A percentile compares a stretch with the other conserved stretches of the same genome.
phyloP scores from a whole-genome alignment of 2,888 invertebrate species.

The Philaethria dido region DNA sequence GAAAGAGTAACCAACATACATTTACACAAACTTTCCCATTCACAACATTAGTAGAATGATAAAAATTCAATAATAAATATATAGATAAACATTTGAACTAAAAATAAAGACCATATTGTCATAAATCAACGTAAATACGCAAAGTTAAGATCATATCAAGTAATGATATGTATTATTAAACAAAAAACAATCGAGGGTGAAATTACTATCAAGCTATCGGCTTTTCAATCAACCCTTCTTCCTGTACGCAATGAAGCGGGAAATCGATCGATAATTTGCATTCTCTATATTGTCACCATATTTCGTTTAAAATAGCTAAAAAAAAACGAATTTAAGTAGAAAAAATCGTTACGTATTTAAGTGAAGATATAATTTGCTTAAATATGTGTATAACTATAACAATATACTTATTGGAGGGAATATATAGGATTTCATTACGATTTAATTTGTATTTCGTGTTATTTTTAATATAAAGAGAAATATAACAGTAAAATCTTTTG shows the following conservation, averaged over 20 bases:
- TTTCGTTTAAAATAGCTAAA: background rate
- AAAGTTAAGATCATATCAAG: background rate
- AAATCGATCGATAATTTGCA: constrained; percentile 27
- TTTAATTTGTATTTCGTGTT: background rate
- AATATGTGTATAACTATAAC: background rate
- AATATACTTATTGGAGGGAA: background rate
- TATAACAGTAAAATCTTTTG: constrained; percentile 17
- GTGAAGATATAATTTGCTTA: background rate
- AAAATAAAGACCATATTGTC: constrained; percentile 5
- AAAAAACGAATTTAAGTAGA: background rate
- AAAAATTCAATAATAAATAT: too few relatives aligned
- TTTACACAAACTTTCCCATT: too few relatives aligned
- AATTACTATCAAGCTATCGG: constrained; percentile 11
- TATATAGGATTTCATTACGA: background rate
- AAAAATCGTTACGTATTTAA: background rate
- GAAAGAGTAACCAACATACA: too few relatives aligned
- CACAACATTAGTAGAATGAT: too few relatives aligned
- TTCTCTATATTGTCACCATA: background rate
- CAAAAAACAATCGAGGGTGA: constrained; percentile 11
- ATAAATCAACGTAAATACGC: background rate
- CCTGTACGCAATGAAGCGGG: constrained; percentile 27
- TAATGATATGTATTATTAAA: constrained; percentile 17
- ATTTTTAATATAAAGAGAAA: background rate
- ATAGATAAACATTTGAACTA: too few relatives aligned
- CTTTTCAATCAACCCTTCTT: constrained; percentile 26